Conservation (phyloP, 2,888 invertebrate genomes). For the Cryptocephalus primarius region DNA sequence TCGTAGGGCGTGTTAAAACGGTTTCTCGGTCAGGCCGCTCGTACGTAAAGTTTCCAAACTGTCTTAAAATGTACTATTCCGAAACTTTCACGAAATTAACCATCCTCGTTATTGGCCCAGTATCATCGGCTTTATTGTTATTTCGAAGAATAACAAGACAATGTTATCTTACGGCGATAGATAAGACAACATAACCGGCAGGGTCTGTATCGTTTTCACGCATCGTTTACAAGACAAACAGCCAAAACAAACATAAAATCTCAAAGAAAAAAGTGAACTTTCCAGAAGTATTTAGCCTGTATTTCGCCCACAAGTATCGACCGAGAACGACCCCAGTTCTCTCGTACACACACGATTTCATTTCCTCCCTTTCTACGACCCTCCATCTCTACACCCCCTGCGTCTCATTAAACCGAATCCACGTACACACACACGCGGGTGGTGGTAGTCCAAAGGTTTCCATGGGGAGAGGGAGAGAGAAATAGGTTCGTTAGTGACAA, state of each 20-base stretch:
- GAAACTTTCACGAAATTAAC: too few relatives aligned
- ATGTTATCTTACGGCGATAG: too few relatives aligned
- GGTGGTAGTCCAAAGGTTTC: conserved; percentile 3
- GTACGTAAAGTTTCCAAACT: too few relatives aligned
- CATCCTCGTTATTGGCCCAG: too few relatives aligned
- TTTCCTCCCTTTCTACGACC: not conserved
- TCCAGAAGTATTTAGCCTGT: too few relatives aligned
- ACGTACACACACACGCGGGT: not conserved
- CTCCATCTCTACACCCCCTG: conserved; percentile 1
- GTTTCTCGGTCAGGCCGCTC: too few relatives aligned
- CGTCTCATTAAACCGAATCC: conserved; percentile 1
- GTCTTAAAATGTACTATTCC: too few relatives aligned
- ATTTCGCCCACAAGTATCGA: not conserved
- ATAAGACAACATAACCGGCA: too few relatives aligned
- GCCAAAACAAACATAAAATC: conserved; percentile 14
- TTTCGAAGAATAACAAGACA: too few relatives aligned
- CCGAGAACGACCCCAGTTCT: conserved; percentile 7
- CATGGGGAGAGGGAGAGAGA: conserved; percentile 3
- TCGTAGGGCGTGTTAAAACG: too few relatives aligned
- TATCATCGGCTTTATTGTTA: too few relatives aligned
- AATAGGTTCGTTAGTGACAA: conserved; percentile 4
- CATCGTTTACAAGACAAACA: conserved; percentile 16
- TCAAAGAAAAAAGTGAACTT: conserved; percentile 5
- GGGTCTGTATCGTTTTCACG: conserved; percentile 9
- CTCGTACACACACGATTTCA: conserved; percentile 2